Evolutionary conservation across 64 coral and sea anemone genomes (phyloP), one percentile per base, ranked within the genome.

Genomic region (Acropora tenuis): DNA sequence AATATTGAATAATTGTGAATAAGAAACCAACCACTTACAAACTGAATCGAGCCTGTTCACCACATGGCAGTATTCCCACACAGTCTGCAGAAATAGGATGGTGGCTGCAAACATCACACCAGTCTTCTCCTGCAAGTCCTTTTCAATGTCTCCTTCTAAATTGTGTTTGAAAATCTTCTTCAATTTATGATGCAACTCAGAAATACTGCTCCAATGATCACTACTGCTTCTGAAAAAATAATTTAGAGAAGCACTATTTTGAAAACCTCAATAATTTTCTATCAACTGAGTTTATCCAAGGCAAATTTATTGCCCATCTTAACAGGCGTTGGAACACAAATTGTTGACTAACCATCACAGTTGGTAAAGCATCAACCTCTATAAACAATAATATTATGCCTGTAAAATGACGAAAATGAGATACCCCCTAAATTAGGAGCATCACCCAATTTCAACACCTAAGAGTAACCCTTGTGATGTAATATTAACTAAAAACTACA

Each of bases 51-150:
- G 88, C 83, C 94, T 93, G 76, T 98, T 98, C 52, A 98, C 90
- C 40, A 88, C 90, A 49, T 93, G 95, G 43, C 96, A 98, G 59
- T 98, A 98, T 91, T 98, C 93, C 96, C 96, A 98, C 11, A 98
- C 96, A 41, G 96, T 92, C 75, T 95, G 96, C 60, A 98, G 89
- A 86, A 98, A 98, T 20, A 98, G 68, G 16, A 90, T 90, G 18
- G 90, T 90, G 19, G 89, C 69, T 1, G 96, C 96, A 93, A 93
- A 98, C 76, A 98, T 95, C 3, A 98, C 87, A 6, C 96, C 96
- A 88, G 90, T 79, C 50, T 98, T 95, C 44, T 98, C 96, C 45
- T 90, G 18, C 43, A 85, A 77, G 65, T 96, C 91, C 60, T 78
- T 80, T 3, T 73, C 58, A 1, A n/a, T 47, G 6, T 40, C 82